Percentiles rank a stretch among this genome's conserved stretches.
These are phyloP conservation scores for Gnathonemus longibarbis DNA, from an alignment of 2,113 vertebrate species.

Conservation along the genomic window DNA sequence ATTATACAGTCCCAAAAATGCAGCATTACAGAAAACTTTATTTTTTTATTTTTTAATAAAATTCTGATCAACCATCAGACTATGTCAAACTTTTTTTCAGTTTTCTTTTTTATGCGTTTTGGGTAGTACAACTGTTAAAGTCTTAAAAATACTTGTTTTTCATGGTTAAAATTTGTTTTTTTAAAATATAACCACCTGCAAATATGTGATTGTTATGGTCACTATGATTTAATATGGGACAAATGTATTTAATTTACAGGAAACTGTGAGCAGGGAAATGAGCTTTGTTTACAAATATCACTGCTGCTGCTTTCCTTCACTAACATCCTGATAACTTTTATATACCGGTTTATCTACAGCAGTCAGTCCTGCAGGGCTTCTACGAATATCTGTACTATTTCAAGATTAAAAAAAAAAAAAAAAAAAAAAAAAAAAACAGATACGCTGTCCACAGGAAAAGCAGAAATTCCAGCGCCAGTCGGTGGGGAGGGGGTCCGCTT, in stretches of 20 bases:
- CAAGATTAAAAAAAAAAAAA: not conserved
- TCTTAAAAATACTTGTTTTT: not conserved
- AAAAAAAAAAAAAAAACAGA: not conserved
- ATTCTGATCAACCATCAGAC: not conserved
- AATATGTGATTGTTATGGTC: not conserved
- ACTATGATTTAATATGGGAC: not conserved
- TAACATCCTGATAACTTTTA: not conserved
- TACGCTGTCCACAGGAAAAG: not conserved
- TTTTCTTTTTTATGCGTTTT: not conserved
- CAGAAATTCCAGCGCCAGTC: not conserved
- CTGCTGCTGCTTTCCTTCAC: not conserved
- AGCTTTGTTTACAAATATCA: not conserved
- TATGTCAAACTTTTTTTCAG: not conserved
- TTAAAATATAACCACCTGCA: not conserved
- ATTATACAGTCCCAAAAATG: not conserved
- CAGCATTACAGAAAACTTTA: not conserved
- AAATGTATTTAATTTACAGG: not conserved
- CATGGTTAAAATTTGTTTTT: not conserved
- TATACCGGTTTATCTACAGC: not conserved
- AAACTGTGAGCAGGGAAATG: not conserved
- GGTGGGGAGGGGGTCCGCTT: not conserved
- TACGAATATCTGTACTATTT: not conserved
- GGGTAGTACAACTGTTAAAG: not conserved
- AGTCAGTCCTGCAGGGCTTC: not conserved
- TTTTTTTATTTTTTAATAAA: not conserved